Evolutionary conservation across 2,113 vertebrate genomes (phyloP), one percentile per base, ranked within the genome.

Genomic region (Oryzias celebensis): DNA sequence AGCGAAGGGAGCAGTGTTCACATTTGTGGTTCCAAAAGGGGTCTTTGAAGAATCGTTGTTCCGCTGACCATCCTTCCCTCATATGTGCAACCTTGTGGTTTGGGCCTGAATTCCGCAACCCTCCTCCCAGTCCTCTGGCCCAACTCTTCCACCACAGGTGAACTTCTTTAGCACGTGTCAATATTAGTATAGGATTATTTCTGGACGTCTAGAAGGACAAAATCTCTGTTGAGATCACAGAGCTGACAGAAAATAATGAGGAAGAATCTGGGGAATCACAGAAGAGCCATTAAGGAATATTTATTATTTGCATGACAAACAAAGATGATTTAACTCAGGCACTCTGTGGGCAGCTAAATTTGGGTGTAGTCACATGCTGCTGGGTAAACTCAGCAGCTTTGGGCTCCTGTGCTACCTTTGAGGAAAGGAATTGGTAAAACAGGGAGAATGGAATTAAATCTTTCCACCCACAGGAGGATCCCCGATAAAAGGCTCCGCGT

Each of bases 181-280:
- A 92, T 92, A 92, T 92, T 92, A 71, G 85, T 71, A 88, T 46
- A 78, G 67, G 84, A 90, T 90, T 91, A 90, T 92, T 92, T 91
- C 88, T 77, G 79, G 89, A 85, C 71, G 58, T 80, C 82, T 64
- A 75, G 80, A 60, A 62, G 85, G 82, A 86, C 84, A 73, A 78
- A 86, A 76, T 84, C 80, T 77, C 69, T 68, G 68, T 55, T 58
- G 71, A 74, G 81, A 89, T 90, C 81, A 84, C 80, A 82, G 81
- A 71, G 76, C 75, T 70, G 64, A 87, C 87, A 81, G 75, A 78
- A 84, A 85, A 88, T 87, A 85, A 91, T 88, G 87, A 85, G 18
- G 51, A 86, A 82, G 81, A 81, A 88, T 86, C 79, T 50, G 45
- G 76, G 82, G 77, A 84, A 76, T 81, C 67, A 75, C 79, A 73